These are phyloP conservation scores for Chionis minor DNA, from an alignment of 2,113 vertebrate species.

Conservation along the genomic window DNA sequence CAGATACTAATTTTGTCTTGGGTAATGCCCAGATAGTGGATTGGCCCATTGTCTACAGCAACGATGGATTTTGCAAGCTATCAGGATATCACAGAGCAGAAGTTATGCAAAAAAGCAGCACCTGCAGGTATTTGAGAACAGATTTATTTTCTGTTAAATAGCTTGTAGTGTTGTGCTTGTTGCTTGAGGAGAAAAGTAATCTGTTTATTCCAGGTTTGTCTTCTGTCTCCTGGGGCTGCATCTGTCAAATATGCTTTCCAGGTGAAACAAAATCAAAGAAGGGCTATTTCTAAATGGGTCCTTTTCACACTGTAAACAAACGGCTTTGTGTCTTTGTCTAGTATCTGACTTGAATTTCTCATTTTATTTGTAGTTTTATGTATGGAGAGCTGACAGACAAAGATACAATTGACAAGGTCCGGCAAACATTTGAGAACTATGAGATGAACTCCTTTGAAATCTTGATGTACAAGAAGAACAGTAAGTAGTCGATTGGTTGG, in stretches of 20 bases:
- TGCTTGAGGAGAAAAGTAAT: constrained; percentile 1
- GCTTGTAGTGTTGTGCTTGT: constrained; percentile 28
- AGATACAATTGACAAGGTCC: constrained; percentile 89
- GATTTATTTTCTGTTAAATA: constrained; percentile 53
- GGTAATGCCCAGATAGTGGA: constrained; percentile 98
- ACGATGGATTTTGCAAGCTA: constrained; percentile 96
- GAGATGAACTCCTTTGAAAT: constrained; percentile 97
- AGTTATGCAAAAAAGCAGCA: constrained; percentile 98
- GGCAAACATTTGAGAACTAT: constrained; percentile 93
- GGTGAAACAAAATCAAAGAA: constrained; percentile 28
- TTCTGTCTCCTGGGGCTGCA: neutral
- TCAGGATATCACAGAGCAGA: constrained; percentile 95
- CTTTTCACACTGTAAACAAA: neutral
- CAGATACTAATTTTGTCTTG: constrained; percentile 97
- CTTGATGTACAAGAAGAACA: constrained; percentile 98
- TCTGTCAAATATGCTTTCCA: constrained; percentile 36
- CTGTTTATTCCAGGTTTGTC: constrained; percentile 36
- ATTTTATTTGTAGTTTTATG: constrained; percentile 88
- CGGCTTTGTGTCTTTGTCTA: neutral
- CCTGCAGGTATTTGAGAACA: constrained; percentile 88
- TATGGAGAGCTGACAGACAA: constrained; percentile 95
- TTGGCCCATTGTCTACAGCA: constrained; percentile 98
- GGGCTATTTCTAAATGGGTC: neutral
- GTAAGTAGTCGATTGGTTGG: constrained; percentile 78
- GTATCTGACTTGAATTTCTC: constrained; percentile 26